Conservation (phyloP, 2,888 invertebrate genomes). For the Venustoraphidia nigricollis region DNA sequence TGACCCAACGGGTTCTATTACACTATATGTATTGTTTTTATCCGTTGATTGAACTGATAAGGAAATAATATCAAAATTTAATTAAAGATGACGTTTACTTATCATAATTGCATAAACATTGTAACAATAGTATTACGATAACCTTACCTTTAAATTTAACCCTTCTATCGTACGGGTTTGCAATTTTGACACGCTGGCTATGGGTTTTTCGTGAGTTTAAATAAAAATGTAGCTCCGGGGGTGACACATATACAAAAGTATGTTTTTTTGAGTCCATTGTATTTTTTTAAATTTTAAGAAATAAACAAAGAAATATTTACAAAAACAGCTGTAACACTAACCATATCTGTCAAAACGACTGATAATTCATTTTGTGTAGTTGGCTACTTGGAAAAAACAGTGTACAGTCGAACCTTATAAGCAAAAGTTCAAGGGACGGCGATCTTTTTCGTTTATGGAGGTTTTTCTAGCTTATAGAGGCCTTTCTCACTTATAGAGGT, state of each 20-base stretch:
- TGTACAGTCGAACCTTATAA: no score
- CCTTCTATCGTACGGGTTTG: slow-evolving; percentile 73
- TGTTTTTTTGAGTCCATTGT: slow-evolving; percentile 25
- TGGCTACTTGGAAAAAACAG: no score
- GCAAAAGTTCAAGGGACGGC: no score
- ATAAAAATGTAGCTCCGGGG: slow-evolving; percentile 59
- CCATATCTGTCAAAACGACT: no score
- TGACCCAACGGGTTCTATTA: neutral
- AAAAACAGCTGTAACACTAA: neutral
- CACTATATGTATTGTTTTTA: neutral
- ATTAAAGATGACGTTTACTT: neutral
- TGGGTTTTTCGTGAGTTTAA: slow-evolving; percentile 59
- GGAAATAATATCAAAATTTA: neutral
- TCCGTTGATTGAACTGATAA: slow-evolving; percentile 15
- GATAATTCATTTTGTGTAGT: no score
- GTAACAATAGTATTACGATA: slow-evolving; percentile 4
- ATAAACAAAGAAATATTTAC: neutral
- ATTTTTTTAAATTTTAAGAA: neutral
- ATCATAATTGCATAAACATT: slow-evolving; percentile 5
- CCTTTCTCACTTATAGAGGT: no score
- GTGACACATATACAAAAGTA: slow-evolving; percentile 73
- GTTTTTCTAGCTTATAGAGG: no score
- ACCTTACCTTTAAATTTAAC: slow-evolving; percentile 61
- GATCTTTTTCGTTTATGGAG: no score
- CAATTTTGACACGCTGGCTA: slow-evolving; percentile 66